Evolutionary conservation across 2,797 vertebrate genomes (phyloP).

Genomic region (Myotis findleyi): DNA sequence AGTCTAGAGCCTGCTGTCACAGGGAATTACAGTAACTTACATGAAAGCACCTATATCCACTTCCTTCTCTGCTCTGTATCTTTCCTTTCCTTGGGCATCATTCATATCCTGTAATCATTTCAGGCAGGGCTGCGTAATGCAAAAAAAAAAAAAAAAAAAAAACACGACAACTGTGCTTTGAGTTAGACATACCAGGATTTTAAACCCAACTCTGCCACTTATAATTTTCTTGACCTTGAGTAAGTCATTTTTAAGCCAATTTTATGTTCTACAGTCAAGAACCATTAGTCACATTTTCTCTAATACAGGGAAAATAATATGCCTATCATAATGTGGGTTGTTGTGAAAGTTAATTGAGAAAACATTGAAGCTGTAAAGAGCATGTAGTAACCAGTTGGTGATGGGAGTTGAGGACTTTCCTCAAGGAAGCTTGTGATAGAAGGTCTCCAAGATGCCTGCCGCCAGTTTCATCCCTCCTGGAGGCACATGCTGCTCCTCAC

Average conservation of each 20-base stretch:
- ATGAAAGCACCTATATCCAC: background rate
- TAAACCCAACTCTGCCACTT: background rate
- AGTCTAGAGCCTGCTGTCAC: background rate
- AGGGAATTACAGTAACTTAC: background rate
- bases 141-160: background rate
- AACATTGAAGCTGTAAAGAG: background rate
- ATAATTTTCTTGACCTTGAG: background rate
- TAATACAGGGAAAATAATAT: background rate
- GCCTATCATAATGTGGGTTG: background rate
- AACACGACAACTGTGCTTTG: background rate
- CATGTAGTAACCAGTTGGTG: background rate
- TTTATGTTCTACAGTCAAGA: background rate
- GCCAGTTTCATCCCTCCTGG: background rate
- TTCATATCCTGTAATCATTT: background rate
- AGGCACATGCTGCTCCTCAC: background rate
- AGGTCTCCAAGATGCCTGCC: background rate
- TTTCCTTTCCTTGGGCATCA: background rate
- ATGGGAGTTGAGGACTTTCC: background rate
- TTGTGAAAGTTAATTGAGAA: conserved; percentile 7
- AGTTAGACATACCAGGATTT: background rate
- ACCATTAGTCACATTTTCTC: background rate
- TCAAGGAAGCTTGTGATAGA: background rate
- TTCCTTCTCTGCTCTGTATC: background rate
- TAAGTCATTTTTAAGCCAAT: background rate
- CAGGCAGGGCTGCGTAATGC: background rate